Percentiles rank a stretch among this genome's conserved stretches.
These are phyloP conservation scores for Percopsis omiscomaycus DNA, from an alignment of 2,797 vertebrate species.

Conservation along the genomic window DNA sequence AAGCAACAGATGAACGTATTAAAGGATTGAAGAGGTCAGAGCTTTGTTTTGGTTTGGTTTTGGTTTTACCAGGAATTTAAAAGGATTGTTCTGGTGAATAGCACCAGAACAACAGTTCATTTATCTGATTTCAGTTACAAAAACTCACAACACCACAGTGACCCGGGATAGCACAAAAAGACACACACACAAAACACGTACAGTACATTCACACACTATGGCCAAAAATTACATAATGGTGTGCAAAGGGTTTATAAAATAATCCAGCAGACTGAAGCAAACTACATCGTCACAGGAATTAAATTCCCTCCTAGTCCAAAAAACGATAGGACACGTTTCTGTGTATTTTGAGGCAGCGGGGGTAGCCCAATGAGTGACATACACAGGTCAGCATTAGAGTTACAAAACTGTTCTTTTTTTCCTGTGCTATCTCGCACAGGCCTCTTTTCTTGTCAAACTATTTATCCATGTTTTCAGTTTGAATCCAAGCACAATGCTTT, in stretches of 20 bases:
- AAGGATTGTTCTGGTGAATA: slow-evolving; percentile 29
- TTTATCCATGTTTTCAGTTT: not conserved
- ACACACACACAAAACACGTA: slow-evolving; percentile 1
- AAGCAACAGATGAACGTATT: slow-evolving; percentile 37
- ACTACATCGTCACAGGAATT: slow-evolving; percentile 73
- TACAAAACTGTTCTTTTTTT: slow-evolving; percentile 44
- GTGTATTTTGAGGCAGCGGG: slow-evolving; percentile 33
- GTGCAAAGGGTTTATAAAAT: slow-evolving; percentile 76
- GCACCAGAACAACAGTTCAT: slow-evolving; percentile 49
- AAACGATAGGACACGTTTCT: slow-evolving; percentile 39
- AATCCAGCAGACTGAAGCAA: slow-evolving; percentile 72
- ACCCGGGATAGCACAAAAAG: not conserved
- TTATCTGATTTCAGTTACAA: slow-evolving; percentile 33
- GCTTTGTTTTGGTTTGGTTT: slow-evolving; percentile 49
- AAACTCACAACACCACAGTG: slow-evolving; percentile 30
- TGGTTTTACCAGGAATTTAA: slow-evolving; percentile 57
- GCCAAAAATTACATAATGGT: slow-evolving; percentile 72
- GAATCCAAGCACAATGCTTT: no score
- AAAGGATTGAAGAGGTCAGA: slow-evolving; percentile 52
- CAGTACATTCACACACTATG: not conserved
- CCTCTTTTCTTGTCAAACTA: not conserved
- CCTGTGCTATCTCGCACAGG: slow-evolving; percentile 6
- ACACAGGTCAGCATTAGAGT: slow-evolving; percentile 9
- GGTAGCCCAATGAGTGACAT: slow-evolving; percentile 39
- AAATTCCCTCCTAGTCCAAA: slow-evolving; percentile 71